Conservation (phyloP, 2,113 vertebrate species). For the Apus apus region DNA sequence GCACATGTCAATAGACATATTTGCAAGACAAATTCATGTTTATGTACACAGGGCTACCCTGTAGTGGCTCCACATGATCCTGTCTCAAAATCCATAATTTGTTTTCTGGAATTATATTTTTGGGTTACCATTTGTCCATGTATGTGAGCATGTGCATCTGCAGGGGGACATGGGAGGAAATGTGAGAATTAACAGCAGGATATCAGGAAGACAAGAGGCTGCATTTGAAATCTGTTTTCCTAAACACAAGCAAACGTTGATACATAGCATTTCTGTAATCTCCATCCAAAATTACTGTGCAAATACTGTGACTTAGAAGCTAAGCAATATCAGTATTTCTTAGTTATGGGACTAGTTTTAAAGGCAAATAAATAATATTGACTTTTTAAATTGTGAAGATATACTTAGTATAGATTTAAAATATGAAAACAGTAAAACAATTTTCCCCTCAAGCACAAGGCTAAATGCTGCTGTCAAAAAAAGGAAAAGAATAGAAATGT, state of each 20-base stretch:
- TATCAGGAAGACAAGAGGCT: not conserved
- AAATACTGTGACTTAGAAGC: not conserved
- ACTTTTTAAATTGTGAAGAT: not conserved
- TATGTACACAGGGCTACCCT: slow-evolving; percentile 21
- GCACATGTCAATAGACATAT: not conserved
- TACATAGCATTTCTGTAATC: not conserved
- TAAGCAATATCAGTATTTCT: not conserved
- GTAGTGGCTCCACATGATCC: not conserved
- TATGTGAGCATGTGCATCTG: not conserved
- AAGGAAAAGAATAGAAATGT: not conserved
- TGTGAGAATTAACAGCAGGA: not conserved
- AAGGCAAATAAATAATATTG: not conserved
- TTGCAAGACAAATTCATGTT: slow-evolving; percentile 47
- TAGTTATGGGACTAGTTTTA: not conserved
- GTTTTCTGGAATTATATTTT: slow-evolving; percentile 37
- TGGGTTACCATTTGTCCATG: not conserved
- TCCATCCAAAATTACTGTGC: not conserved
- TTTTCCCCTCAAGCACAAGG: not conserved
- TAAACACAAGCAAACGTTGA: too few species aligned
- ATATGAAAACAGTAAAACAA: not conserved
- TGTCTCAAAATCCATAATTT: slow-evolving; percentile 9
- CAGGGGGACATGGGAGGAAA: not conserved
- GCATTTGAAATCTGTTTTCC: not conserved
- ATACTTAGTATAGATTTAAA: not conserved
- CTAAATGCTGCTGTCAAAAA: not conserved